phyloP scores from a whole-genome alignment of 2,113 vertebrate species.

The Merops nubicus region DNA sequence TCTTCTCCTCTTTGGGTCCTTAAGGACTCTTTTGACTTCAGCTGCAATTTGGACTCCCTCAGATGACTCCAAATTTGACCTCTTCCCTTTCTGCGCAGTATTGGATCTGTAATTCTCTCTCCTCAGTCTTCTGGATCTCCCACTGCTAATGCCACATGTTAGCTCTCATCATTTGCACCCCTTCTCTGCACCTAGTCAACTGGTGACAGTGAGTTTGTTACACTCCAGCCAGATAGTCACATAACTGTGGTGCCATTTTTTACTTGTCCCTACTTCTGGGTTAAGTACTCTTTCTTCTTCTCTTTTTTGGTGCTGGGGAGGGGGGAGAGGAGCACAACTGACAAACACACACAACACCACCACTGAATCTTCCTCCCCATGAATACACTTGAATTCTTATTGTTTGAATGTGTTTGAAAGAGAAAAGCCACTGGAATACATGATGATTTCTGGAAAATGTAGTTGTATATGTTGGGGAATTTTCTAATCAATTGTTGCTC shows the following conservation, averaged over 20 bases:
- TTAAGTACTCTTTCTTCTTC: too few relatives aligned
- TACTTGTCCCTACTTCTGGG: too few relatives aligned
- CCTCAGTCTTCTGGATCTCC: neutral
- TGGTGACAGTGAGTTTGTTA: neutral
- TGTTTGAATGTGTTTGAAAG: neutral
- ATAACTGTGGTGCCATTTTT: neutral
- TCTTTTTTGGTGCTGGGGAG: too few relatives aligned
- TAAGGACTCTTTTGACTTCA: neutral
- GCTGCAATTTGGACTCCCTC: neutral
- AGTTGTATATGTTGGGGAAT: neutral
- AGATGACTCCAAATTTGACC: neutral
- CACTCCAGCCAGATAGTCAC: neutral
- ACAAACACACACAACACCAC: rapidly evolving
- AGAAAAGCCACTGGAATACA: neutral
- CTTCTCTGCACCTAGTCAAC: neutral
- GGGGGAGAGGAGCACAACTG: neutral
- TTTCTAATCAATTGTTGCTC: neutral
- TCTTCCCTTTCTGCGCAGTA: neutral
- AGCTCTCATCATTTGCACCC: neutral
- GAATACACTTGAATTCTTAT: neutral
- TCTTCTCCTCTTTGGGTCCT: neutral
- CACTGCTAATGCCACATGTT: neutral
- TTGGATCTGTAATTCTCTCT: neutral
- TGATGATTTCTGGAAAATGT: neutral
- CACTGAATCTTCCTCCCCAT: neutral